phyloP scores from a whole-genome alignment of 2,797 vertebrate genomes.

The Gastrophryne carolinensis region DNA sequence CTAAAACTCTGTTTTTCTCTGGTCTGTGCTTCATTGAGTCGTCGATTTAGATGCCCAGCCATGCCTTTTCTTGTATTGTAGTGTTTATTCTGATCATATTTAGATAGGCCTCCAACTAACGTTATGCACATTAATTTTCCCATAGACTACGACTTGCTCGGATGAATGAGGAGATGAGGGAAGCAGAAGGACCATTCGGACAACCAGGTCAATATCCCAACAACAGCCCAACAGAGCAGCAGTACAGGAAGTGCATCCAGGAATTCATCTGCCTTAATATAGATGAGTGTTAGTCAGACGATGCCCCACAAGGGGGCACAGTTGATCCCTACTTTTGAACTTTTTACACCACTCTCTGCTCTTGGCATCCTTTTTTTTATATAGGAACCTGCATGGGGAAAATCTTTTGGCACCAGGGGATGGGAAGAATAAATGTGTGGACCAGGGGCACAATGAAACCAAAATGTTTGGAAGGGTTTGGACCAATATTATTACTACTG shows the following conservation, averaged over 20 bases:
- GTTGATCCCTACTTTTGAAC: slow-evolving; percentile 57
- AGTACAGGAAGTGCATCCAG: slow-evolving; percentile 96
- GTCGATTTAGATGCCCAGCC: no score
- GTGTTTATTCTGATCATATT: no score
- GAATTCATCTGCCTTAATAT: slow-evolving; percentile 96
- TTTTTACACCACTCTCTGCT: slow-evolving; percentile 39
- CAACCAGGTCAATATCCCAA: slow-evolving; percentile 87
- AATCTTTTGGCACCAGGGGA: slow-evolving; percentile 50
- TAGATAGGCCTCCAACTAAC: no score
- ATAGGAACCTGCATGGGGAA: slow-evolving; percentile 46
- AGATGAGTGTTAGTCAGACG: slow-evolving; percentile 79
- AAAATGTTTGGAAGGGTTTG: slow-evolving; percentile 41
- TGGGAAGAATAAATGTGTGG: slow-evolving; percentile 47
- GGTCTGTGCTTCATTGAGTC: no score
- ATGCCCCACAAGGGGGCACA: slow-evolving; percentile 44
- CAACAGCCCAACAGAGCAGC: slow-evolving; percentile 94
- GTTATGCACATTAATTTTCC: no score
- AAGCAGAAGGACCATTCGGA: slow-evolving; percentile 87
- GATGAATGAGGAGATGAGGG: slow-evolving; percentile 98
- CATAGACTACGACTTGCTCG: slow-evolving; percentile 88
- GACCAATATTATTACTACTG: slow-evolving; percentile 10
- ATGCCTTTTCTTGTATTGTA: no score
- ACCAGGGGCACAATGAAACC: slow-evolving; percentile 51
- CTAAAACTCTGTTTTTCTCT: no score
- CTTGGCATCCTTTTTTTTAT: slow-evolving; percentile 38